Evolutionary conservation across 2,113 vertebrate genomes (phyloP).

Genomic region (Uria lomvia): DNA sequence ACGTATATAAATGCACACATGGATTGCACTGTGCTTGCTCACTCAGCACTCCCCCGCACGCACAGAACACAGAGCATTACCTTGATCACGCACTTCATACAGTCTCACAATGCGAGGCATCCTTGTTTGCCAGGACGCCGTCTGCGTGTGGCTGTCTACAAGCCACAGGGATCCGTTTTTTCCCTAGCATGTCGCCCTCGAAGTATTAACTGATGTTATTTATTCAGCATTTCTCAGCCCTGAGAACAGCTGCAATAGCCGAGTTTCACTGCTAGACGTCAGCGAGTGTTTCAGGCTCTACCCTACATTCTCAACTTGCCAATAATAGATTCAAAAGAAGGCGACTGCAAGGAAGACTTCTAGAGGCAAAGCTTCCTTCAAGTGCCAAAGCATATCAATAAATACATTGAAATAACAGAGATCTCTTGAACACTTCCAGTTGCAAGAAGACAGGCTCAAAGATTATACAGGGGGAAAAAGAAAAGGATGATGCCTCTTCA

Average conservation of each 20-base stretch:
- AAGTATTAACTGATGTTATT: not conserved
- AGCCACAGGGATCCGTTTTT: not conserved
- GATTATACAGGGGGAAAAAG: not conserved
- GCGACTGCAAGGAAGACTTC: not conserved
- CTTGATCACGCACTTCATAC: not conserved
- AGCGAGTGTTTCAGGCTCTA: not conserved
- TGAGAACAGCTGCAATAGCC: not conserved
- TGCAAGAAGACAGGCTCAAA: not conserved
- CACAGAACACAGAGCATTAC: not conserved
- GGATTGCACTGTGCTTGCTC: not conserved
- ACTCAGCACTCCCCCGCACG: accelerated
- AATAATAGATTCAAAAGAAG: not conserved
- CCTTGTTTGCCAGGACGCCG: not conserved
- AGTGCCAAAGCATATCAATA: not conserved
- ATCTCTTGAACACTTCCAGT: not conserved
- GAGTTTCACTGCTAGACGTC: not conserved
- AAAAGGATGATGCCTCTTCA: not conserved
- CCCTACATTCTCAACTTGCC: not conserved
- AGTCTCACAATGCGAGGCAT: too few species aligned
- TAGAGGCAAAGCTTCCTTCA: not conserved
- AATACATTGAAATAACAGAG: not conserved
- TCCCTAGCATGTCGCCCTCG: not conserved
- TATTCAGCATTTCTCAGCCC: not conserved
- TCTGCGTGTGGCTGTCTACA: not conserved
- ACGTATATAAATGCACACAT: not conserved